A percentile compares a stretch with the other conserved stretches of the same genome.
Evolutionary conservation across 2,888 invertebrate genomes (phyloP).

Genomic region (Scaptodrosophila latifasciaeformis): DNA sequence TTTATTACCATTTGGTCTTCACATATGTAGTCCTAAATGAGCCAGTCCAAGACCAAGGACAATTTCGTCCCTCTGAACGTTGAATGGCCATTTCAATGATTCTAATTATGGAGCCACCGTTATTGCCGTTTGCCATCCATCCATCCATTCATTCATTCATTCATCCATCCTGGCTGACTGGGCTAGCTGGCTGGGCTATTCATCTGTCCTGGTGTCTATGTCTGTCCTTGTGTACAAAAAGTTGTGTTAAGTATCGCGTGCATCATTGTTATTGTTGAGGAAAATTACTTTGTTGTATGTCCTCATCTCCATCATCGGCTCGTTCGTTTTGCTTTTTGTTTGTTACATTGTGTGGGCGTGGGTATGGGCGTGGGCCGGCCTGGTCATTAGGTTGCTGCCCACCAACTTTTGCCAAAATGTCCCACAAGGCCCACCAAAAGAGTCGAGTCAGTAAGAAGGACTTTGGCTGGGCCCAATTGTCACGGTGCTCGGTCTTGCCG

Average conservation of each 20-base stretch:
- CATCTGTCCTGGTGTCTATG: no score
- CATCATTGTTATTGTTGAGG: conserved; percentile 58
- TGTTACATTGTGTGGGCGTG: not conserved
- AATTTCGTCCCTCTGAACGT: conserved; percentile 43
- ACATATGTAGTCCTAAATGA: conserved; percentile 16
- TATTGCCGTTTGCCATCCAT: no score
- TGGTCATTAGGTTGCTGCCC: conserved; percentile 51
- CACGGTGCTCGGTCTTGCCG: conserved; percentile 34
- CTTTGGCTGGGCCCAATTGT: no score
- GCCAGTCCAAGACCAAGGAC: conserved; percentile 33
- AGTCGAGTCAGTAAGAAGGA: conserved; percentile 29
- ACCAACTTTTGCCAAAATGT: conserved; percentile 51
- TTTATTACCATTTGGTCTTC: no score
- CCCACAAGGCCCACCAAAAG: conserved; percentile 50
- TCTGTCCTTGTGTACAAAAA: not conserved
- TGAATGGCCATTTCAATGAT: conserved; percentile 62
- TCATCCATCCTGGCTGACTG: no score
- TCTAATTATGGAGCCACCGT: conserved; percentile 53
- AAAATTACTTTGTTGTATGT: conserved; percentile 47
- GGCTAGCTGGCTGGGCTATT: no score
- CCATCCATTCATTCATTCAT: no score
- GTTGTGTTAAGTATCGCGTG: conserved; percentile 51
- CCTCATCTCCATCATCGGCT: conserved; percentile 14
- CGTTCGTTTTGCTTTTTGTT: conserved; percentile 9
- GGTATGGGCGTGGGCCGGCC: conserved; percentile 45